Base-by-base conservation (phyloP, 2,888 invertebrate genomes). In the Chalcosyrphus nemorum region DNA sequence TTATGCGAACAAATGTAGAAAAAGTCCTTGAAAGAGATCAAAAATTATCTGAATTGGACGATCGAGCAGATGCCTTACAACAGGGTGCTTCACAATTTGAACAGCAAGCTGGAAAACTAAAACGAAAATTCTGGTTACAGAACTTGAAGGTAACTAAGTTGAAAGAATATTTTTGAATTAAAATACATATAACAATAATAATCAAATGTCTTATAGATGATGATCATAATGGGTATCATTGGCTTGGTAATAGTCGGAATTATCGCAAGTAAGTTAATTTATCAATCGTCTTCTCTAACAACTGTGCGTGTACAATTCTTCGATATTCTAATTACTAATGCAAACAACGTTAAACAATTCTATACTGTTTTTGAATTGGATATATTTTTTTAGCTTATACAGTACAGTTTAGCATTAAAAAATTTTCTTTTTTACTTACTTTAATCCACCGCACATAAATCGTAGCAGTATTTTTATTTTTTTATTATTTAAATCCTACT, bases 41-140 rank as follows among this genome's bases (percentile, higher is more conserved):
- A 90, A 98, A 98, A 92, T 93, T 99, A 86, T 97, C 98, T 35
- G 98, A 98, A 92, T 92, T 98, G 82, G 98, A 99, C 90, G 97
- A 98, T 91, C 94, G 98, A 93, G 98, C 98, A 90, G 98, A 98
- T 93, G 98, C 97, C 78, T 92, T 98, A 74, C 97, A 98, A 90
- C 96, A 97, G 90, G 97, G 97, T 47, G 98, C 98, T 63, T 98
- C 98, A 89, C 97, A 98, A 89, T 99, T 99, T 91, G 98, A 98
- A 91, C 98, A 98, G 89, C 97, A 98, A 91, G 98, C 98, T 80
- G 98, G 98, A 89, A 98, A 98, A 93, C 93, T 98, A 91, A 98
- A 98, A 93, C 94, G 97, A 90, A 98, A 98, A 93, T 98, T 97
- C 91, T 99, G 98, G 98, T 95, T 98, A 95, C 97, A 98, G 92